These are phyloP conservation scores for Phorcus lineatus DNA, from an alignment of 2,888 invertebrate genomes.

Conservation along the genomic window DNA sequence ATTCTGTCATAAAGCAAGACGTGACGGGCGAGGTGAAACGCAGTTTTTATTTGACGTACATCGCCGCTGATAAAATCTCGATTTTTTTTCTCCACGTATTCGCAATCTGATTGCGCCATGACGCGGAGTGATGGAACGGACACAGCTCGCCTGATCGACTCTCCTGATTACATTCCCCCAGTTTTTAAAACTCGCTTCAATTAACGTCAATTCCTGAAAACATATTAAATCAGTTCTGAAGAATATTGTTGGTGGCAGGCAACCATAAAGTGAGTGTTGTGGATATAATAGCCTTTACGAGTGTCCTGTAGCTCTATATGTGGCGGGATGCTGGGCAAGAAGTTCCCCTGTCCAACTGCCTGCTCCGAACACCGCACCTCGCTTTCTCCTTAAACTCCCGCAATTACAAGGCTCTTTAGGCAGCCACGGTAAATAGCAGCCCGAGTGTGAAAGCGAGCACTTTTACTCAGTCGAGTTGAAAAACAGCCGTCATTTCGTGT, in stretches of 20 bases:
- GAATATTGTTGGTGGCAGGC: constrained; percentile 4
- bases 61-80: too few species aligned
- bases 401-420: constrained; percentile 20
- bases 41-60: too few species aligned
- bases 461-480: constrained; percentile 1
- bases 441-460: constrained; percentile 12
- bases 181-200: constrained; percentile 4
- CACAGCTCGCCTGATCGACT: too few species aligned
- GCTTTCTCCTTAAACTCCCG: neutral
- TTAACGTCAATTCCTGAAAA: constrained; percentile 1
- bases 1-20: too few species aligned
- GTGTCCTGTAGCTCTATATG: neutral
- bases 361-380: neutral
- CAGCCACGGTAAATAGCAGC: neutral
- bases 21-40: too few species aligned
- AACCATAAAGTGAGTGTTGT: neutral
- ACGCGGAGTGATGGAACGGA: too few species aligned
- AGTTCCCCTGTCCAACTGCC: neutral
- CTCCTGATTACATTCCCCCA: neutral
- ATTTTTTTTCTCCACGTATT: too few species aligned
- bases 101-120: too few species aligned
- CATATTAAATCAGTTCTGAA: constrained; percentile 12
- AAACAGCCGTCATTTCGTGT: neutral
- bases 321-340: neutral
- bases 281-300: neutral